Percentiles rank a stretch among this genome's conserved stretches.
Conservation (phyloP, 2,888 invertebrate genomes). For the Lycocerus yunnanus region DNA sequence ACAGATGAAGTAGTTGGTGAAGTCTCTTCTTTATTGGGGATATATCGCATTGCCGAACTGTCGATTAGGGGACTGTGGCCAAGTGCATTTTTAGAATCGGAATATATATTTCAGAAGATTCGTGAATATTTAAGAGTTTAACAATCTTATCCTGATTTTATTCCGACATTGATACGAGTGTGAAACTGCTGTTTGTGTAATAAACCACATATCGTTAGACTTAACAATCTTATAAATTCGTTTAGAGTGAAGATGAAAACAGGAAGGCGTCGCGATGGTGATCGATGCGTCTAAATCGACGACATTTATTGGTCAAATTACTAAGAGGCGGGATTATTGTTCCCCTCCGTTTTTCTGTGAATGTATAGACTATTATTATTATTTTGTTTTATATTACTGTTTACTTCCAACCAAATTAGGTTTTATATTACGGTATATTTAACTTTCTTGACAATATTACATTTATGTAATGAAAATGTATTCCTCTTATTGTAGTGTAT, state of each 20-base stretch:
- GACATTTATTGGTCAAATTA: slow-evolving; percentile 33
- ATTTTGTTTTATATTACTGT: slow-evolving; percentile 43
- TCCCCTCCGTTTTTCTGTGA: slow-evolving; percentile 34
- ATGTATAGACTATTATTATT: slow-evolving; percentile 21
- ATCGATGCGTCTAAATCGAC: slow-evolving; percentile 34
- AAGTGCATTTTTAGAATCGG: not conserved
- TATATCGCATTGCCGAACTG: not conserved
- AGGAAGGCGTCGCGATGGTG: slow-evolving; percentile 35
- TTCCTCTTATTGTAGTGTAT: not conserved
- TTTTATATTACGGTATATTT: slow-evolving; percentile 3
- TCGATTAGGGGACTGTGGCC: not conserved
- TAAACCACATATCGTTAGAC: slow-evolving; percentile 8
- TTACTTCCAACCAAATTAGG: slow-evolving; percentile 16
- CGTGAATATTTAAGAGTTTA: not conserved
- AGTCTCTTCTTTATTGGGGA: not conserved
- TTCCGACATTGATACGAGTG: not conserved
- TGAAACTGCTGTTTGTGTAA: not conserved
- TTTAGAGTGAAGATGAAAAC: slow-evolving; percentile 21
- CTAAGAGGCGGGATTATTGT: slow-evolving; percentile 28
- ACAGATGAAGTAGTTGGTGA: not conserved
- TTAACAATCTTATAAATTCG: slow-evolving; percentile 9
- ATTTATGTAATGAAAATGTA: not conserved
- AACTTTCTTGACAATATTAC: not conserved
- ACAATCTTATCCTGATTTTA: not conserved
- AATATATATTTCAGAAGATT: not conserved